Conservation (phyloP, 2,113 vertebrate genomes). For the Caloenas nicobarica region DNA sequence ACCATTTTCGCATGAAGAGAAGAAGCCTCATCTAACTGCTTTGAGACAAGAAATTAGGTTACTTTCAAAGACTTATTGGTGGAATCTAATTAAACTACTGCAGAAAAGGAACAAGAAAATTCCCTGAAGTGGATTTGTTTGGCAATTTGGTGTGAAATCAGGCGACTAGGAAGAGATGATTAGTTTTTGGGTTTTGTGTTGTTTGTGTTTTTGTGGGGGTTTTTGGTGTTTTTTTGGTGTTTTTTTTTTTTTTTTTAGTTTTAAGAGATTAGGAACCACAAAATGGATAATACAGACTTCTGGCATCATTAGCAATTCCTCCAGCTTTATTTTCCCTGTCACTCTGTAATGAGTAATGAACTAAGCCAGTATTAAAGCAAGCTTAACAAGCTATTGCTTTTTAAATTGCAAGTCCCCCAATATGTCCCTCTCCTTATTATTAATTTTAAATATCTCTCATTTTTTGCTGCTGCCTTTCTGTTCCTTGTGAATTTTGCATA, state of each 20-base stretch:
- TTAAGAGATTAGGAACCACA: conserved; percentile 33
- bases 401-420: conserved; percentile 9
- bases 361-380: conserved; percentile 40
- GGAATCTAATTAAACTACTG: conserved; percentile 48
- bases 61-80: not conserved
- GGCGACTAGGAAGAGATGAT: conserved; percentile 26
- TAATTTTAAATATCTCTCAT: conserved; percentile 44
- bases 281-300: conserved; percentile 39
- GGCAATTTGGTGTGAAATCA: conserved; percentile 50
- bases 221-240: too few relatives aligned
- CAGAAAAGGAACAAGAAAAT: conserved; percentile 12
- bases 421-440: not conserved
- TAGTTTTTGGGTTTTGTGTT: not conserved
- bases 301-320: conserved; percentile 52
- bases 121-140: conserved; percentile 49
- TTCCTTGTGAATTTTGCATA: not conserved
- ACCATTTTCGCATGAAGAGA: not conserved
- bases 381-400: conserved; percentile 52
- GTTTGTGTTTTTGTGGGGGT: too few relatives aligned
- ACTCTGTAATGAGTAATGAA: conserved; percentile 49
- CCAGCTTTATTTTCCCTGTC: conserved; percentile 63
- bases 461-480: not conserved
- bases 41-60: not conserved
- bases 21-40: not conserved
- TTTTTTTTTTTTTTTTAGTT: not conserved